These are phyloP conservation scores for Hoplias malabaricus DNA, from an alignment of 2,113 vertebrate genomes.

Conservation along the genomic window DNA sequence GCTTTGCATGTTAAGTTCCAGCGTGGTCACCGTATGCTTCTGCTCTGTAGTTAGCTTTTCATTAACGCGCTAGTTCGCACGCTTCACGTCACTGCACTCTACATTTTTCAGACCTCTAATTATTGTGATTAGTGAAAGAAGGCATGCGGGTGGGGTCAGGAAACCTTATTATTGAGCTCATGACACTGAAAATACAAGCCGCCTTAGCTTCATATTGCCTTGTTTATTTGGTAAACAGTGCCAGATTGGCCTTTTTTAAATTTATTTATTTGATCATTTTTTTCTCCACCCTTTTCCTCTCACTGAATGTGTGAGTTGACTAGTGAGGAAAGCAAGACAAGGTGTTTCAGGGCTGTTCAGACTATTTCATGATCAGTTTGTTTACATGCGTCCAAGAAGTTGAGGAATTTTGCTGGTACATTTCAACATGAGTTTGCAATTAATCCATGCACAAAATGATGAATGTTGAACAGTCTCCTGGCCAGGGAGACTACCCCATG, in stretches of 20 bases:
- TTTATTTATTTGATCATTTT: background rate
- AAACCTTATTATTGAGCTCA: constrained; percentile 63
- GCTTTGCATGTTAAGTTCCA: constrained; percentile 40
- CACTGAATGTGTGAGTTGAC: constrained; percentile 10
- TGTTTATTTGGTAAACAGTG: constrained; percentile 60
- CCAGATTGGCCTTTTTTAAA: constrained; percentile 55
- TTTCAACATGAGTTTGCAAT: background rate
- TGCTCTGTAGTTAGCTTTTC: constrained; percentile 46
- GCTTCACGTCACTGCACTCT: constrained; percentile 58
- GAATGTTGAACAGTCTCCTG: background rate
- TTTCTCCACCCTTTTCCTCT: background rate
- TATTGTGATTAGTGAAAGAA: constrained; percentile 67
- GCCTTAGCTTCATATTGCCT: constrained; percentile 36
- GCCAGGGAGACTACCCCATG: background rate
- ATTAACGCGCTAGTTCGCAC: constrained; percentile 53
- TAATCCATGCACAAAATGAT: too few relatives aligned
- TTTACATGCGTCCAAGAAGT: constrained; percentile 45
- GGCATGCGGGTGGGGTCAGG: constrained; percentile 60
- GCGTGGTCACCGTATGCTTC: constrained; percentile 46
- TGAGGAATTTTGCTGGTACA: constrained; percentile 52
- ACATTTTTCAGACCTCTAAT: constrained; percentile 61
- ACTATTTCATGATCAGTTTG: constrained; percentile 8
- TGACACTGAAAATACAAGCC: constrained; percentile 47
- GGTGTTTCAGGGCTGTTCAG: background rate
- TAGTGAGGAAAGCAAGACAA: background rate